Evolutionary conservation across 1,140 invertebrate genomes (phyloP).

Genomic region (Aradophagus sp.): DNA sequence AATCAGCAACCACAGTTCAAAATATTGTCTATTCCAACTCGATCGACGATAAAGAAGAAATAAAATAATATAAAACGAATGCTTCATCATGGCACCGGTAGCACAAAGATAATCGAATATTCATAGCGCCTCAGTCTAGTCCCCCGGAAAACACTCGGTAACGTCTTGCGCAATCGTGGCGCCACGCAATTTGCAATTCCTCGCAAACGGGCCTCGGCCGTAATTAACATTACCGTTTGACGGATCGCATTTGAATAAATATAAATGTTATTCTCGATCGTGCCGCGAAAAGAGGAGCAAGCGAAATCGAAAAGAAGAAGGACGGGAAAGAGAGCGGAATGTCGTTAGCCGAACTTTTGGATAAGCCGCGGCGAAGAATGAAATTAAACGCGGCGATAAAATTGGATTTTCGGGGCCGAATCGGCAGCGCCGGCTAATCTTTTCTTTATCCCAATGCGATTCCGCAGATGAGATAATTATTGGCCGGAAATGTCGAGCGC

Average conservation of each 20-base stretch:
- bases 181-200: slow-evolving; percentile 8
- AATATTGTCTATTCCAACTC: too few species aligned
- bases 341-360: too few species aligned
- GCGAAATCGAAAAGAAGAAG: too few species aligned
- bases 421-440: slow-evolving; percentile 15
- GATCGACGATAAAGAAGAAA: too few species aligned
- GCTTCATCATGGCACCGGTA: too few species aligned
- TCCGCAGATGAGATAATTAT: slow-evolving; percentile 65
- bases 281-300: slow-evolving; percentile 20
- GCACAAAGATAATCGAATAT: too few species aligned
- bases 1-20: too few species aligned
- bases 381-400: slow-evolving; percentile 45
- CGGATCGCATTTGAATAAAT: slow-evolving; percentile 30
- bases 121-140: slow-evolving; percentile 4
- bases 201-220: slow-evolving; percentile 6
- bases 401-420: slow-evolving; percentile 43
- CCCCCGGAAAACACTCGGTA: slow-evolving; percentile 7
- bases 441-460: slow-evolving; percentile 30
- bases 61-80: too few species aligned
- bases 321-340: too few species aligned
- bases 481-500: slow-evolving; percentile 65
- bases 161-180: slow-evolving; percentile 11
- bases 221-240: slow-evolving; percentile 9
- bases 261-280: slow-evolving; percentile 19
- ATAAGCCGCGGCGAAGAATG: too few species aligned